Evolutionary conservation across 2,888 invertebrate genomes (phyloP), one percentile per base, ranked within the genome.

Genomic region (Netelia melanura): DNA sequence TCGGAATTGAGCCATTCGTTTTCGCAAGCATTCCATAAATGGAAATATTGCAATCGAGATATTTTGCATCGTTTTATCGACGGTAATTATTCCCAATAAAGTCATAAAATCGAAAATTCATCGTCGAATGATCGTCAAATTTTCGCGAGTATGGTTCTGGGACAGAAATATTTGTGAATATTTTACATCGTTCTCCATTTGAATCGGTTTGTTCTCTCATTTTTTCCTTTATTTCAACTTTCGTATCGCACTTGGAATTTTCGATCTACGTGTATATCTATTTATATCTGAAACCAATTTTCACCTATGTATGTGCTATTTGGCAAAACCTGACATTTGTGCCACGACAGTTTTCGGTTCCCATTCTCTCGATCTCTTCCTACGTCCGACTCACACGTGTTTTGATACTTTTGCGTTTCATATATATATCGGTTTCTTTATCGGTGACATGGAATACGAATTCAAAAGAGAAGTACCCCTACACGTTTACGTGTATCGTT

Each of bases 381-480:
- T 10, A 48, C 56, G 65, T 76, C 67, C 43, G 43, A 54, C 43
- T 43, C 67, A 76, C 65, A 56, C 38, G 75, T 5, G 30, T 48
- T 43, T 23, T 21, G 56, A 23, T 76, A 67, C 54, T 44, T 56
- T 43, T 67, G 6, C 23, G 23, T 52, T 64, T 43, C 11, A 64
- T 25, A 48, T 75, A 17, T 17, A 17, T 17, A 17, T 17, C 17
- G 11, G 6, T 48, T 17, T 11, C 56, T 77, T 43, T 11, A 56
- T 67, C 43, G 23, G 44, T 72, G 82, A 78, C 82, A 56, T 23
- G 52, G 54, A 62, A 56, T 62, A 67, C n/a, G 52, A 67, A 38
- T 52, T 83, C 82, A 79, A 79, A 83, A 68, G 56, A 67, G 44
- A 58, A 67, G n/a, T 58, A 44, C 48, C 17, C 48, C 17, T 17